phyloP scores from a whole-genome alignment of 1,140 invertebrate species.

The Bicyclus anynana region DNA sequence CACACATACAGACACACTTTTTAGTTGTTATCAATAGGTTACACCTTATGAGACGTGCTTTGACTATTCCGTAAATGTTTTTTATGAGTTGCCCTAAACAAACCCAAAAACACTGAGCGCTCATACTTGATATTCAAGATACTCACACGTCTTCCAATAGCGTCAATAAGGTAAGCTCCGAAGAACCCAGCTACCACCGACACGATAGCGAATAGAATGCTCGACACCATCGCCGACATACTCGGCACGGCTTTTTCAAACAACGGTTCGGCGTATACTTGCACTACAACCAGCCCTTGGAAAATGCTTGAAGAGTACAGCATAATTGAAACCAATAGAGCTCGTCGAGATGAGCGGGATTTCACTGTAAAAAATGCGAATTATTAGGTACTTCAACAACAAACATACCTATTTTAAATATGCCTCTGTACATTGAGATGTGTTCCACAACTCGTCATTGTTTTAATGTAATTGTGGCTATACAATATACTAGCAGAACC shows the following conservation, averaged over 20 bases:
- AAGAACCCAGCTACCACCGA: conserved; percentile 29
- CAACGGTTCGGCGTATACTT: conserved; percentile 44
- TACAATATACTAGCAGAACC: no score
- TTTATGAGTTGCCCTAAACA: no score
- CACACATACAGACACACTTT: no score
- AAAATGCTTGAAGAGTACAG: conserved; percentile 34
- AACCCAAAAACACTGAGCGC: no score
- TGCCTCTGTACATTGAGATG: no score
- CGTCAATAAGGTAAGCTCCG: conserved; percentile 38
- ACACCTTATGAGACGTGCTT: no score
- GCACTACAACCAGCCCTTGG: conserved; percentile 46
- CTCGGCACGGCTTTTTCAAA: conserved; percentile 37
- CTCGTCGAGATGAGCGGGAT: conserved; percentile 29
- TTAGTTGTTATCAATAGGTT: no score
- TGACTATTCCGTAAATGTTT: no score
- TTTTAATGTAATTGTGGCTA: no score
- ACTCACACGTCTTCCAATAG: conserved; percentile 39
- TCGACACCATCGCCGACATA: conserved; percentile 34
- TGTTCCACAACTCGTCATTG: no score
- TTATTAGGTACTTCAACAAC: background rate
- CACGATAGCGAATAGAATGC: conserved; percentile 32
- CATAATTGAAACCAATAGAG: conserved; percentile 25
- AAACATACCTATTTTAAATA: background rate
- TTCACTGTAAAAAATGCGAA: conserved; percentile 24
- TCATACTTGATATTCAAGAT: background rate